phyloP scores from a whole-genome alignment of 2,888 invertebrate species.

The Drosophila nr. perissopoda region DNA sequence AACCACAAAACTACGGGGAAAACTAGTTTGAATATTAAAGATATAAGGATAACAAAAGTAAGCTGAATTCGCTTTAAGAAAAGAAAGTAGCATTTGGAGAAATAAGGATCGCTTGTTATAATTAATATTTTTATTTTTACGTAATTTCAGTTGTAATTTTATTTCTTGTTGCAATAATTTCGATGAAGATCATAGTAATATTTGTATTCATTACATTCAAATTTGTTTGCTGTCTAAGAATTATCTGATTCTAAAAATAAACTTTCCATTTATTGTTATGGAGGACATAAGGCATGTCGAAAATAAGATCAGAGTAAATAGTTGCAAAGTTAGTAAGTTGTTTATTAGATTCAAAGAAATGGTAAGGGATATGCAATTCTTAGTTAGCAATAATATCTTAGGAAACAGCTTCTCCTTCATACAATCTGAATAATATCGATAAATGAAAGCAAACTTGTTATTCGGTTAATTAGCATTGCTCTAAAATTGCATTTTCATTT shows the following conservation, averaged over 20 bases:
- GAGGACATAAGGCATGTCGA: neutral
- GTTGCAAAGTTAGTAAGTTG: neutral
- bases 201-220: neutral
- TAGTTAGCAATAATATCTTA: neutral
- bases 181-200: neutral
- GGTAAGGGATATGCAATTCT: neutral
- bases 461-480: neutral
- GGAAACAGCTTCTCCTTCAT: neutral
- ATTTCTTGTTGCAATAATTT: neutral
- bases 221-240: neutral
- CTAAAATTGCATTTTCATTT: neutral
- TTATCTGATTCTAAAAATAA: neutral
- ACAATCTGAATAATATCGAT: neutral
- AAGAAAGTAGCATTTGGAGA: neutral
- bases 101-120: neutral
- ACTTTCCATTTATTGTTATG: neutral
- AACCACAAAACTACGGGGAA: neutral
- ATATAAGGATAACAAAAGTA: neutral
- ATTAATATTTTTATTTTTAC: neutral
- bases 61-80: neutral
- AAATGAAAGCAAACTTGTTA: neutral
- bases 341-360: neutral
- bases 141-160: neutral
- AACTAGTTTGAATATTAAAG: neutral
- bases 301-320: neutral